Conservation (phyloP, 2,113 vertebrate species). For the Cynoglossus semilaevis region DNA sequence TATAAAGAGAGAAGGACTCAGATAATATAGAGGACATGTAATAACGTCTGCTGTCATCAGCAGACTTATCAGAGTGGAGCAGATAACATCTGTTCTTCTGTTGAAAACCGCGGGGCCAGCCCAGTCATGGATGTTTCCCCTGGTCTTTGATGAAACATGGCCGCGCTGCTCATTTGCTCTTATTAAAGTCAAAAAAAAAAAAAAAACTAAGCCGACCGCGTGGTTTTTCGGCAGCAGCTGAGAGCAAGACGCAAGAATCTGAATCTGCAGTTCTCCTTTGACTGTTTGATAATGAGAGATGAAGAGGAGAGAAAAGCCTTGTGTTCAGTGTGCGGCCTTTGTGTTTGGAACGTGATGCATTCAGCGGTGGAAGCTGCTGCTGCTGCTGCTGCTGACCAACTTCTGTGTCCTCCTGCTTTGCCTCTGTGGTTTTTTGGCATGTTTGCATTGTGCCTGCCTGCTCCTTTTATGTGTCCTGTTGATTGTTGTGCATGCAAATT, state of each 20-base stretch:
- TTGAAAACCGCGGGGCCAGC: conserved; percentile 56
- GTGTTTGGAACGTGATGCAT: conserved; percentile 69
- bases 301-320: conserved; percentile 11
- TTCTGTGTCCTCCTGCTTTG: conserved; percentile 53
- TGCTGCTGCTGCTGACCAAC: conserved; percentile 36
- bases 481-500: conserved; percentile 72
- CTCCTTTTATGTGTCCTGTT: conserved; percentile 61
- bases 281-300: conserved; percentile 49
- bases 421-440: conserved; percentile 75
- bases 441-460: conserved; percentile 73
- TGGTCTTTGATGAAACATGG: conserved; percentile 64
- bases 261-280: conserved; percentile 67
- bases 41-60: conserved; percentile 50
- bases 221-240: conserved; percentile 34
- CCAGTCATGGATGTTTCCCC: conserved; percentile 55
- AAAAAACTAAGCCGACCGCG: conserved; percentile 20
- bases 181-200: conserved; percentile 72
- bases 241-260: conserved; percentile 57
- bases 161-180: conserved; percentile 66
- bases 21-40: conserved; percentile 39
- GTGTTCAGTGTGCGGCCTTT: conserved; percentile 49
- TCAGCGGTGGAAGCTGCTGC: conserved; percentile 48
- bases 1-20: conserved; percentile 13
- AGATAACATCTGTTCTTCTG: conserved; percentile 46
- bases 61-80: conserved; percentile 12